phyloP scores from a whole-genome alignment of 2,797 vertebrate genomes.

The Pristis pectinata region DNA sequence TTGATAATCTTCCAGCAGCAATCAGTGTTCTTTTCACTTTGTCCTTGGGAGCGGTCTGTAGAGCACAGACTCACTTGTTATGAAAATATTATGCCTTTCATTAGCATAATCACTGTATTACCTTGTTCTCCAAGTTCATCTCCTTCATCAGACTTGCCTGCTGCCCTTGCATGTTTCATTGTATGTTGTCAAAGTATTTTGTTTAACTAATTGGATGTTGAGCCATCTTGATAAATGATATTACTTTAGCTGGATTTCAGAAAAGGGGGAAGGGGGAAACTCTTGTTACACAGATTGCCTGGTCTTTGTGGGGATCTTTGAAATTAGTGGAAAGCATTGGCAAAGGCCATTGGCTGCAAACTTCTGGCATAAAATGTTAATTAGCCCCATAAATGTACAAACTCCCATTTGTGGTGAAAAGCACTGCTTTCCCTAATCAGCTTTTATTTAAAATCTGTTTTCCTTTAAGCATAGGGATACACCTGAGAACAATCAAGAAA shows the following conservation, averaged over 20 bases:
- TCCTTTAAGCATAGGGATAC: slow-evolving; percentile 76
- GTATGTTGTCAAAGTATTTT: neutral
- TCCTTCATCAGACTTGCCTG: neutral
- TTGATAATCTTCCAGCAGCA: too few relatives aligned
- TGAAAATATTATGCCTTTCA: neutral
- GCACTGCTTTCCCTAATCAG: neutral
- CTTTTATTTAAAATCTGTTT: slow-evolving; percentile 37
- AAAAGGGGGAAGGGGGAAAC: too few relatives aligned
- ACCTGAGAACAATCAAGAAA: slow-evolving; percentile 86
- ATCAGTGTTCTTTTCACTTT: too few relatives aligned
- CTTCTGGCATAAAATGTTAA: neutral
- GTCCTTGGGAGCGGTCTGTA: too few relatives aligned
- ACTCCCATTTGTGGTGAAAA: neutral
- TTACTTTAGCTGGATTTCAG: too few relatives aligned
- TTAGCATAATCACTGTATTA: neutral
- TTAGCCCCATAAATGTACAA: neutral
- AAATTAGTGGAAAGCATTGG: too few relatives aligned
- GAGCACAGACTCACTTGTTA: too few relatives aligned
- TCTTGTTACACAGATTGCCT: too few relatives aligned
- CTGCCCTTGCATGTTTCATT: neutral
- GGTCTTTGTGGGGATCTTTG: too few relatives aligned
- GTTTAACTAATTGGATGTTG: too few relatives aligned
- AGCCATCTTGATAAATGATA: too few relatives aligned
- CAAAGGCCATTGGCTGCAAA: too few relatives aligned
- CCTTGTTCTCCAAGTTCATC: neutral